Conservation (phyloP, 2,113 vertebrate species). For the Polypterus bichir region DNA sequence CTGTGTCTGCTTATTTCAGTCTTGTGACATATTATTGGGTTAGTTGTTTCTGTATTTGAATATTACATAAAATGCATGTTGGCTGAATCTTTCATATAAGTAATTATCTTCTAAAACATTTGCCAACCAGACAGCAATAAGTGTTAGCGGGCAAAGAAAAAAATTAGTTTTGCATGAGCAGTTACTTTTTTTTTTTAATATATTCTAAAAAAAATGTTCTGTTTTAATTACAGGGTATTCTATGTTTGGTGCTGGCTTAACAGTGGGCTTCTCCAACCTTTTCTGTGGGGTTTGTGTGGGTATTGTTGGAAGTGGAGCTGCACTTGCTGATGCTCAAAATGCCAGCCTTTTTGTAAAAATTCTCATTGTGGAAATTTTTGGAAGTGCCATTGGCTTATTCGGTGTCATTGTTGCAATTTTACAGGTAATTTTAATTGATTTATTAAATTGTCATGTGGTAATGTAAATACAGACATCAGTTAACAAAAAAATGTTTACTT, state of each 20-base stretch:
- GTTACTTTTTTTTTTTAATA: not conserved
- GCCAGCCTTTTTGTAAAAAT: constrained; percentile 95
- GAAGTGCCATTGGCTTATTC: constrained; percentile 93
- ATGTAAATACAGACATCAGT: too few relatives aligned
- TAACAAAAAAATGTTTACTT: too few relatives aligned
- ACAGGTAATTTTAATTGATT: constrained; percentile 57
- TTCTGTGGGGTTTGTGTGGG: constrained; percentile 97
- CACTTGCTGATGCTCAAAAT: constrained; percentile 91
- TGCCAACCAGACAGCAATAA: not conserved
- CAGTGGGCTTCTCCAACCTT: constrained; percentile 93
- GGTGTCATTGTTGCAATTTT: constrained; percentile 95
- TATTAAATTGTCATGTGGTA: too few relatives aligned
- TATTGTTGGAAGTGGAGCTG: constrained; percentile 92
- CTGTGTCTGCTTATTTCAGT: too few relatives aligned
- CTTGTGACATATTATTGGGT: too few relatives aligned
- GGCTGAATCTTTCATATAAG: too few relatives aligned
- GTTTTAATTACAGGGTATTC: constrained; percentile 65
- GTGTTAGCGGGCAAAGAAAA: too few relatives aligned
- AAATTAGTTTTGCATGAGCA: too few relatives aligned
- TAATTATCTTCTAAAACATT: too few relatives aligned
- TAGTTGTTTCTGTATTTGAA: too few relatives aligned
- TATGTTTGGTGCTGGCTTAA: constrained; percentile 96
- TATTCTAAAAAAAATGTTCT: not conserved
- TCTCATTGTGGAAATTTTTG: constrained; percentile 97
- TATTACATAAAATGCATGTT: too few relatives aligned